Base-by-base conservation (phyloP, 2,113 vertebrate genomes). In the Poeciliopsis turrubarensis region DNA sequence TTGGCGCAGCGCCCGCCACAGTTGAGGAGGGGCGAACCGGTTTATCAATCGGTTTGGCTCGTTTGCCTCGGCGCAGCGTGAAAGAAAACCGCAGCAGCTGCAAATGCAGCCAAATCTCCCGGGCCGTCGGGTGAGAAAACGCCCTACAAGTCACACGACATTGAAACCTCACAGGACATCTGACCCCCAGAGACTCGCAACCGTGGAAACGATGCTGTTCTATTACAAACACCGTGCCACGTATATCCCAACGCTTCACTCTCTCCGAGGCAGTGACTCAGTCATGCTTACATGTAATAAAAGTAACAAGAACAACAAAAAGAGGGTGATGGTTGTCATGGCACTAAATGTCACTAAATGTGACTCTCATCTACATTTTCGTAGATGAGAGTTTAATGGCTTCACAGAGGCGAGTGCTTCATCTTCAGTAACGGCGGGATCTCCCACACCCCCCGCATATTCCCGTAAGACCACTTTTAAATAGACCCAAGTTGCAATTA, bases 301-400 rank as follows among this genome's bases (percentile, higher is more conserved):
- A 92, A 91, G 82, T 80, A 86, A 37, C 34, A 37, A 37, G 32
- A 8, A 34, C 7, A 80, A 86, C 2, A 47, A n/a, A 57, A 88
- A 73, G 41, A 37, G 74, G 75, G 62, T 70, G 79, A 78, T 87
- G 87, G 86, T 88, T 93, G 88, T 92, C 88, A 83, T 81, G 88
- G 84, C 77, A 85, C 82, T 90, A 90, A 91, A 91, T 88, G 85
- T n/a, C n/a, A n/a, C n/a, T n/a, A n/a, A n/a, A n/a, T n/a, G n/a
- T n/a, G n/a, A n/a, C n/a, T n/a, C n/a, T n/a, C n/a, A n/a, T n/a
- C n/a, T n/a, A n/a, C n/a, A n/a, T n/a, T n/a, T n/a, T n/a, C 85
- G 78, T 87, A 90, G 87, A 92, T 90, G 89, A 93, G 77, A 84
- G 89, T 92, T 93, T 93, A 88, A 93, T 75, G 75, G 87, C 70